Evolutionary conservation across 2,888 invertebrate species (phyloP).

Genomic region (Stenoptilia bipunctidactyla): DNA sequence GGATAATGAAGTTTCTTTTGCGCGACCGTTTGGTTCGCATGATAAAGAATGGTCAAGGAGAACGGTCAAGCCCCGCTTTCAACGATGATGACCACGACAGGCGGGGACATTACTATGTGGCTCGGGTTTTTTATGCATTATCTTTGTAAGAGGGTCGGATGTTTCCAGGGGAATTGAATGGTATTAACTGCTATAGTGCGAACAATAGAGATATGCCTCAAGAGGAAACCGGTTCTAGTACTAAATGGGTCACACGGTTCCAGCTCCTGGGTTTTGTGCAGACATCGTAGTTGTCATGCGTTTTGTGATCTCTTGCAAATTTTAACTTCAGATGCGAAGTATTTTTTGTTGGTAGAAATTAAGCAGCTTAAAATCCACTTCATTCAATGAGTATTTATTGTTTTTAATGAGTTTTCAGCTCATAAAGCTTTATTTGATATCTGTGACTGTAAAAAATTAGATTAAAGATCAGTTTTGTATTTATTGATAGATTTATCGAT

Average conservation of each 20-base stretch:
- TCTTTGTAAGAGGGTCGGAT: constrained; percentile 54
- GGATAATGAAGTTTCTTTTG: constrained; percentile 30
- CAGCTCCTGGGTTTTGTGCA: constrained; percentile 54
- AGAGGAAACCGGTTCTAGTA: constrained; percentile 64
- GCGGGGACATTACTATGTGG: constrained; percentile 45
- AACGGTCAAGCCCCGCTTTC: constrained; percentile 56
- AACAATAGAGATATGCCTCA: constrained; percentile 60
- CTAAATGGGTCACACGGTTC: constrained; percentile 71
- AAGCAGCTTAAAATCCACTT: no score
- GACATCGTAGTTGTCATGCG: constrained; percentile 19
- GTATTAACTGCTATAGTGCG: constrained; percentile 58
- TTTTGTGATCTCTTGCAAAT: no score
- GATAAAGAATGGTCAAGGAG: constrained; percentile 50
- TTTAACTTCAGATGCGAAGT: no score
- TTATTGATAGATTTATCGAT: no score
- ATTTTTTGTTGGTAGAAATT: no score
- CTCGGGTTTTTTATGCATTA: constrained; percentile 62
- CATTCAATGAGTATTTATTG: no score
- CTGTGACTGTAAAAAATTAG: no score
- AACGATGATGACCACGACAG: constrained; percentile 44
- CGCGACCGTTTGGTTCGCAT: constrained; percentile 38
- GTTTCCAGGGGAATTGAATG: constrained; percentile 57
- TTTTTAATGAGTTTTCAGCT: no score
- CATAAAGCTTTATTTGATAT: no score
- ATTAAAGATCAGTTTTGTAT: no score